Evolutionary conservation across 1,140 invertebrate species (phyloP).

Genomic region (Heliconius melpomene): DNA sequence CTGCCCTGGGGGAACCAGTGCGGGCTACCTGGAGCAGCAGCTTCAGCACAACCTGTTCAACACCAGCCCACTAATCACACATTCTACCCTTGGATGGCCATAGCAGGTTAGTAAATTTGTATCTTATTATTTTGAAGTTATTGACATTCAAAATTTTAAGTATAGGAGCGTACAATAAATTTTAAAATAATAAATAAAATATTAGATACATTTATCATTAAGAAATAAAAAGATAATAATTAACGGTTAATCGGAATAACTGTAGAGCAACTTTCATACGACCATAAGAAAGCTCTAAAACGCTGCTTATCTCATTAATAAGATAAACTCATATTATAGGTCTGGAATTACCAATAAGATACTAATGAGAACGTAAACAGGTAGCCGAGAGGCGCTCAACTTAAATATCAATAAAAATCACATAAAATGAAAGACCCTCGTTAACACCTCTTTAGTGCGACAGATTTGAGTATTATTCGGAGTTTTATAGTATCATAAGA

Average conservation of each 20-base stretch:
- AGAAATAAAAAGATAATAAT: constrained; percentile 33
- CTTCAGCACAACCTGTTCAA: constrained; percentile 91
- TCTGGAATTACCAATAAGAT: constrained; percentile 49
- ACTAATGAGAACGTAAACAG: constrained; percentile 62
- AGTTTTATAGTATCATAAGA: constrained; percentile 48
- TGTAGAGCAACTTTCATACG: constrained; percentile 42
- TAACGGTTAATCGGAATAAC: constrained; percentile 41
- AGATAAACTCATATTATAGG: constrained; percentile 22
- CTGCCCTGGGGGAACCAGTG: constrained; percentile 90
- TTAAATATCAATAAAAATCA: constrained; percentile 72
- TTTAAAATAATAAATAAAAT: background rate
- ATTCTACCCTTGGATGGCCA: constrained; percentile 99
- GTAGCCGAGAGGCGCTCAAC: constrained; percentile 46
- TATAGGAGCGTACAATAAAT: background rate
- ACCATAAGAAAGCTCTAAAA: constrained; percentile 39
- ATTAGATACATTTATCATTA: background rate
- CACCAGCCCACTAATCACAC: constrained; percentile 95
- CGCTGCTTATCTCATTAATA: constrained; percentile 36
- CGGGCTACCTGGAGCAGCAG: constrained; percentile 88
- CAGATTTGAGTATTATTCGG: constrained; percentile 67
- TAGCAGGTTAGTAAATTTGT: constrained; percentile 91
- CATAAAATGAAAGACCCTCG: constrained; percentile 69
- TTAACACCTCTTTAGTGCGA: constrained; percentile 72
- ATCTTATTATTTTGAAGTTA: background rate
- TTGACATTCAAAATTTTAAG: background rate